A percentile compares a stretch with the other conserved stretches of the same genome.
phyloP scores from a whole-genome alignment of 1,140 invertebrate genomes.

The Aricia agestis region DNA sequence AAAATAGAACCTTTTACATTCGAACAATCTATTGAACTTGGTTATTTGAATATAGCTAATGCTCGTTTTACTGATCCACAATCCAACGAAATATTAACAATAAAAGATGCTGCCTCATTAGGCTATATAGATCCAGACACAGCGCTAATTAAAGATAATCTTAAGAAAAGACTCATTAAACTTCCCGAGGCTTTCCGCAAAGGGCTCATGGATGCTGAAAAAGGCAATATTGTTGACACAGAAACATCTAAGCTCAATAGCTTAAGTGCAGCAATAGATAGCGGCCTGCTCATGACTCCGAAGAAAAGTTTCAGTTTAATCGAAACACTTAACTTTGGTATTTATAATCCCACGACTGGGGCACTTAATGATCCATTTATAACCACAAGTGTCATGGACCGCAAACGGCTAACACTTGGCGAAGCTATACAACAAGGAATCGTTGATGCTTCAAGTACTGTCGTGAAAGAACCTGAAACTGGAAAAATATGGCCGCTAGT shows the following conservation, averaged over 20 bases:
- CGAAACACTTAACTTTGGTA: conserved; percentile 87
- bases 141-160: conserved; percentile 90
- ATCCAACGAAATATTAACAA: conserved; percentile 81
- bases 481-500: conserved; percentile 85
- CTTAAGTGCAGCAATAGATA: conserved; percentile 84
- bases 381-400: conserved; percentile 80
- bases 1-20: conserved; percentile 84
- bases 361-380: conserved; percentile 88
- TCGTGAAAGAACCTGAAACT: conserved; percentile 87
- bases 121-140: conserved; percentile 92
- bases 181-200: conserved; percentile 90
- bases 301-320: conserved; percentile 86
- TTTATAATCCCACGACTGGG: conserved; percentile 89
- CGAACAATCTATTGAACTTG: conserved; percentile 85
- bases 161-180: conserved; percentile 88
- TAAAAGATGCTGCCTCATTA: conserved; percentile 89
- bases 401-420: conserved; percentile 83
- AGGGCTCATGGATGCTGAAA: conserved; percentile 91
- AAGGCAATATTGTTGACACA: conserved; percentile 89
- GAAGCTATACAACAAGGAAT: conserved; percentile 87
- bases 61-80: conserved; percentile 86
- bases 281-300: conserved; percentile 84
- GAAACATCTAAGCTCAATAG: conserved; percentile 87
- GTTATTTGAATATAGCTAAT: conserved; percentile 82
- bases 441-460: conserved; percentile 89